These are phyloP conservation scores for Argyresthia goedartella DNA, from an alignment of 2,888 invertebrate species.

Conservation along the genomic window DNA sequence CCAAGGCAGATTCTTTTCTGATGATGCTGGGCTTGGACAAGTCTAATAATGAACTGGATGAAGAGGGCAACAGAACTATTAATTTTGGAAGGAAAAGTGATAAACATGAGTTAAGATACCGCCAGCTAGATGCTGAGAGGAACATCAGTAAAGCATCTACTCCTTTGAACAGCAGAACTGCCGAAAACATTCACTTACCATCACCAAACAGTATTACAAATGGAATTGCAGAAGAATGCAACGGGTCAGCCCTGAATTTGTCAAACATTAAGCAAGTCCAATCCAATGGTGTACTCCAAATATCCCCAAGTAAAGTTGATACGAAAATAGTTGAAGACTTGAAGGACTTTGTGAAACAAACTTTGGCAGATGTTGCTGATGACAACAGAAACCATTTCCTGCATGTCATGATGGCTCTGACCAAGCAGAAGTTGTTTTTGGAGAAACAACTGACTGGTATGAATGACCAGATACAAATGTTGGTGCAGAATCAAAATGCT, in stretches of 20 bases:
- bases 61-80: conserved; percentile 32
- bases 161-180: conserved; percentile 33
- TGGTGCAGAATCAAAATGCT: conserved; percentile 46
- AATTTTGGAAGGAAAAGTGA: conserved; percentile 41
- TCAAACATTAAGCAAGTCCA: neutral
- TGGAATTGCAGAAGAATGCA: conserved; percentile 32
- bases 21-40: conserved; percentile 55
- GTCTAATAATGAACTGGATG: conserved; percentile 38
- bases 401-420: conserved; percentile 59
- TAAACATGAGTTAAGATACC: conserved; percentile 29
- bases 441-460: conserved; percentile 48
- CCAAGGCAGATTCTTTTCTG: conserved; percentile 52
- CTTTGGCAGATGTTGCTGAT: conserved; percentile 46
- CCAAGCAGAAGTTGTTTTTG: conserved; percentile 56
- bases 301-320: conserved; percentile 20
- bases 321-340: conserved; percentile 39
- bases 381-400: conserved; percentile 56
- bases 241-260: conserved; percentile 22
- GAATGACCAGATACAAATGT: conserved; percentile 39
- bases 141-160: conserved; percentile 56
- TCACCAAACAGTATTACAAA: conserved; percentile 38
- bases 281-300: neutral
- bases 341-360: conserved; percentile 51
- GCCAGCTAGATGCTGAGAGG: conserved; percentile 38
- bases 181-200: conserved; percentile 35